phyloP scores from a whole-genome alignment of 1,140 invertebrate genomes.

The Drosophila sproati region DNA sequence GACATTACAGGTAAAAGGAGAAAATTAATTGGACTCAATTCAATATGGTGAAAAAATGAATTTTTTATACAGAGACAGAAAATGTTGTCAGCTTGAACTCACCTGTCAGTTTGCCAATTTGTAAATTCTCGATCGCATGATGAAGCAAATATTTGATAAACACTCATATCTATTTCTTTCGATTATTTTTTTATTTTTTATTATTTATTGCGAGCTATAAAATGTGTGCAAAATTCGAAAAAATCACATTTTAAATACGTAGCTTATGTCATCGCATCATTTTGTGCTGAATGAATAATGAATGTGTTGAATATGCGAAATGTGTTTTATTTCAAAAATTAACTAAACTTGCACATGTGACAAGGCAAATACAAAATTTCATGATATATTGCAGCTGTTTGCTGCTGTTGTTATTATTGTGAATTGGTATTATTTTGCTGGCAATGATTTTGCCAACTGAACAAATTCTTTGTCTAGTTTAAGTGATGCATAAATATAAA shows the following conservation, averaged over 20 bases:
- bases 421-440: slow-evolving; percentile 35
- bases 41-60: too few species aligned
- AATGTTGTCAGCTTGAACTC: too few species aligned
- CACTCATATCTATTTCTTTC: not conserved
- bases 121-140: not conserved
- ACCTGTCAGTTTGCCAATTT: too few species aligned
- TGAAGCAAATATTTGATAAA: not conserved
- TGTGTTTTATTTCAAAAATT: slow-evolving; percentile 61
- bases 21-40: too few species aligned
- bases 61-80: too few species aligned
- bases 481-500: slow-evolving; percentile 48
- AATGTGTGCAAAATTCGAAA: slow-evolving; percentile 25
- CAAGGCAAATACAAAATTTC: slow-evolving; percentile 20
- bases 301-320: slow-evolving; percentile 43
- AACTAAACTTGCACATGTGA: slow-evolving; percentile 41
- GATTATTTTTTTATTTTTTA: slow-evolving; percentile 34
- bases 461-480: slow-evolving; percentile 32
- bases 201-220: slow-evolving; percentile 2
- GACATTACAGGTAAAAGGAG: too few species aligned
- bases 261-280: slow-evolving; percentile 65
- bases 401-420: slow-evolving; percentile 38
- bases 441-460: slow-evolving; percentile 28
- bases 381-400: slow-evolving; percentile 61
- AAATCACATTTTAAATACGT: slow-evolving; percentile 60
- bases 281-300: slow-evolving; percentile 40